Evolutionary conservation across 53 echinoderm and acorn worm genomes (phyloP).

Genomic region (Luidia sarsii): DNA sequence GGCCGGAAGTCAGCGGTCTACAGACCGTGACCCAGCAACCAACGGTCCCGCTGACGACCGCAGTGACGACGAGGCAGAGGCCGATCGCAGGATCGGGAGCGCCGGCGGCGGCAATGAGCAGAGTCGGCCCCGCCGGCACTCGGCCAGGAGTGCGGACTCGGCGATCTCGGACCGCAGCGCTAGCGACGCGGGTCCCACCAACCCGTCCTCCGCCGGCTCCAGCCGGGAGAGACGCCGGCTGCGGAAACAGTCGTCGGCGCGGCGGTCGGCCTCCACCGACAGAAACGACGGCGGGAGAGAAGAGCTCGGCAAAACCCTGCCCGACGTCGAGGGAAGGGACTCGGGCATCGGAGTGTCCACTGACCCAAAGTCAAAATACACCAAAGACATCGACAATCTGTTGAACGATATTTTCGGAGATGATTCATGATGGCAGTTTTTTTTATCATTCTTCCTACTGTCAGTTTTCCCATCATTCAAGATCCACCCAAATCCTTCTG

Average conservation of each 20-base stretch:
- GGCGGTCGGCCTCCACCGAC: not conserved
- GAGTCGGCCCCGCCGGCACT: conserved; percentile 12
- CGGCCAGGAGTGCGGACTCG: conserved; percentile 23
- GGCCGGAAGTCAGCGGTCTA: not conserved
- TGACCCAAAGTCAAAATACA: conserved; percentile 14
- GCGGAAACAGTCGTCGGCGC: not conserved
- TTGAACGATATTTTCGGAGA: conserved; percentile 20
- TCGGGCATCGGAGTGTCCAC: conserved; percentile 36
- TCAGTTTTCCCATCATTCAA: too few relatives aligned
- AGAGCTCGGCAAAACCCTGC: not conserved
- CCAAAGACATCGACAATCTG: conserved; percentile 22
- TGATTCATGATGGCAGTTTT: not conserved
- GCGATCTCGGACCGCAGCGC: conserved; percentile 35
- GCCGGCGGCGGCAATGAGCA: not conserved
- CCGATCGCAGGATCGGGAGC: not conserved
- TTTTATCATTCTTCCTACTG: too few relatives aligned
- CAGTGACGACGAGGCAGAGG: not conserved
- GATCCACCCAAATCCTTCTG: too few relatives aligned
- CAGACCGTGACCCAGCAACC: not conserved
- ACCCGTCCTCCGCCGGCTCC: conserved; percentile 18
- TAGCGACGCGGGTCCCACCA: conserved; percentile 14
- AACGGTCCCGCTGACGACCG: not conserved
- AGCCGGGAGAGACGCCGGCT: conserved; percentile 47
- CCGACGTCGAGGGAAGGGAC: conserved; percentile 18
- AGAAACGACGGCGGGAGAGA: too few relatives aligned